Conservation (phyloP, 2,113 vertebrate genomes). For the Periophthalmodon schlosseri region DNA sequence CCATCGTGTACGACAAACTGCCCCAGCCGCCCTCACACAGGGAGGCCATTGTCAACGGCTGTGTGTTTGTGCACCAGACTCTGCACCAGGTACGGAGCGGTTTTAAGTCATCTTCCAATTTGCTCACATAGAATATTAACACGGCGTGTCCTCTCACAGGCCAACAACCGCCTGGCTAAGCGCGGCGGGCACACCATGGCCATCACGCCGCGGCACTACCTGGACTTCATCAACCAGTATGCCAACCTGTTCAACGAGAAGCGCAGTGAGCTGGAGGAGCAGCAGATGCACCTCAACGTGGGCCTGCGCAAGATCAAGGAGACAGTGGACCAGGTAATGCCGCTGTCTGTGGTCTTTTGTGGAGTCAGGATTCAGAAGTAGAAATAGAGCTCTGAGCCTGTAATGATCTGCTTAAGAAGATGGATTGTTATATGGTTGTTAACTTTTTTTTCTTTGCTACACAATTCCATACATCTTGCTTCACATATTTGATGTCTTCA, state of each 20-base stretch:
- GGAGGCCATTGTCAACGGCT: conserved; percentile 96
- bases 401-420: no score
- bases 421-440: no score
- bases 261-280: conserved; percentile 95
- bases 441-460: no score
- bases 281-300: conserved; percentile 98
- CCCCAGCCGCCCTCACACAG: conserved; percentile 91
- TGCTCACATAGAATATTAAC: not conserved
- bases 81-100: conserved; percentile 88
- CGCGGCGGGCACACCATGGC: conserved; percentile 96
- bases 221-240: conserved; percentile 99
- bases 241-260: conserved; percentile 98
- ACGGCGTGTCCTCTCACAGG: conserved; percentile 69
- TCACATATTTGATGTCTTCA: no score
- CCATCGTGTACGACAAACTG: conserved; percentile 92
- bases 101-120: not conserved
- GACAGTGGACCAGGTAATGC: conserved; percentile 92
- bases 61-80: conserved; percentile 97
- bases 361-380: no score
- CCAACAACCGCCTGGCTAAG: conserved; percentile 93
- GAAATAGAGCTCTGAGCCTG: no score
- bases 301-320: conserved; percentile 98
- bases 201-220: conserved; percentile 96
- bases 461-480: no score
- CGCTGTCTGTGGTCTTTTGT: no score